Evolutionary conservation across 2,888 invertebrate species (phyloP), one percentile per base, ranked within the genome.

Genomic region (Micoletzkya japonica): DNA sequence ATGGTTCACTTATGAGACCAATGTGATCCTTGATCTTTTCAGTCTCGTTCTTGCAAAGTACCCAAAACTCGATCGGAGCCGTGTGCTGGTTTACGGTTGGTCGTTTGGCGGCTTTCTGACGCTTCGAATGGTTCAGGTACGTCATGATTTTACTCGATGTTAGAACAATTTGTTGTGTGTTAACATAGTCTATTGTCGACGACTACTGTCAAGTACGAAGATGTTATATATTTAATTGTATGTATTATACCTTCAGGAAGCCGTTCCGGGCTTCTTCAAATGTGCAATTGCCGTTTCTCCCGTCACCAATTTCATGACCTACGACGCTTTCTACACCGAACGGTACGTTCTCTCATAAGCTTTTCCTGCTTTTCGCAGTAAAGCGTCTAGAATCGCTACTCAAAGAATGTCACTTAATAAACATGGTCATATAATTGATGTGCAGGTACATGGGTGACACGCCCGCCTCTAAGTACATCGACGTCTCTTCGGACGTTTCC

Each of bases 211-310:
- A n/a, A n/a, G n/a, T n/a, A n/a, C n/a, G n/a, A n/a, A n/a, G n/a
- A n/a, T n/a, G n/a, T n/a, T n/a, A n/a, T n/a, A n/a, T n/a, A n/a
- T n/a, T n/a, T n/a, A n/a, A n/a, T n/a, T n/a, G n/a, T n/a, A n/a
- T n/a, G n/a, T n/a, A n/a, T n/a, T n/a, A n/a, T n/a, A 1, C 7
- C 4, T 37, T 67, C 20, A 57, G 68, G 4, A 17, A 17, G 74
- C 75, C 4, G 69, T 74, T 0, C 70, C 70, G 79, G 90, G 91
- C 71, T 91, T 94, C 72, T 95, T 96, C 88, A 92, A 93, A 76
- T 97, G 97, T 86, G 97, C 95, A 1, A 91, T 95, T 67, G 91
- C 94, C 64, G 91, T 96, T 17, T 93, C 96, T 3, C 97, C 97
- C 0, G 94, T 97, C 32, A 93, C 94, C 6, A 93, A 94, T 81